phyloP scores from a whole-genome alignment of 1,140 invertebrate genomes.

The Scaptomyza montana region DNA sequence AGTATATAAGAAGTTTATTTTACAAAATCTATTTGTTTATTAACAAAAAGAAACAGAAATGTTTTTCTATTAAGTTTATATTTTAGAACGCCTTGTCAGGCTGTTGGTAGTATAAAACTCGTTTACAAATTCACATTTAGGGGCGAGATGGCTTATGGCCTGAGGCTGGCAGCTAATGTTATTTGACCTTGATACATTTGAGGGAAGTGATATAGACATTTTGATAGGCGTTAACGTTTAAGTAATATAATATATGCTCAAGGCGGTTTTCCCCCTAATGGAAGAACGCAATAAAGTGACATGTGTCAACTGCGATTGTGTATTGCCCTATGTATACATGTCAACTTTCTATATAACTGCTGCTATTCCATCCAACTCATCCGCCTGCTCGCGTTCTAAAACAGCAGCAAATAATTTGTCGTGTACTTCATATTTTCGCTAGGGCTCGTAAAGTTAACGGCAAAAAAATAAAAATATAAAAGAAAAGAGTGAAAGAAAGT shows the following conservation, averaged over 20 bases:
- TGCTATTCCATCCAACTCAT: too few relatives aligned
- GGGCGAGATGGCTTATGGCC: background rate
- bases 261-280: constrained; percentile 36
- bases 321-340: constrained; percentile 20
- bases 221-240: constrained; percentile 23
- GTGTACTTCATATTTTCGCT: constrained; percentile 44
- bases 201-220: constrained; percentile 4
- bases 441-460: constrained; percentile 42
- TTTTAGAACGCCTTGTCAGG: too few relatives aligned
- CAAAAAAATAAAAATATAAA: background rate
- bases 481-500: background rate
- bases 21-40: too few relatives aligned
- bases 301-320: constrained; percentile 48
- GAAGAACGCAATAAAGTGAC: constrained; percentile 43
- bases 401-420: constrained; percentile 42
- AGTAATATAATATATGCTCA: constrained; percentile 22
- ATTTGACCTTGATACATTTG: constrained; percentile 17
- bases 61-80: too few relatives aligned
- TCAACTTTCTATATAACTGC: constrained; percentile 19
- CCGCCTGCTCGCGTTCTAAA: constrained; percentile 12
- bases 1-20: too few relatives aligned
- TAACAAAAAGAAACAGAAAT: too few relatives aligned
- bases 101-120: too few relatives aligned
- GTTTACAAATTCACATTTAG: too few relatives aligned
- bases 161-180: background rate